Evolutionary conservation across 2,113 vertebrate genomes (phyloP), one percentile per base, ranked within the genome.

Genomic region (Nanorana parkeri): DNA sequence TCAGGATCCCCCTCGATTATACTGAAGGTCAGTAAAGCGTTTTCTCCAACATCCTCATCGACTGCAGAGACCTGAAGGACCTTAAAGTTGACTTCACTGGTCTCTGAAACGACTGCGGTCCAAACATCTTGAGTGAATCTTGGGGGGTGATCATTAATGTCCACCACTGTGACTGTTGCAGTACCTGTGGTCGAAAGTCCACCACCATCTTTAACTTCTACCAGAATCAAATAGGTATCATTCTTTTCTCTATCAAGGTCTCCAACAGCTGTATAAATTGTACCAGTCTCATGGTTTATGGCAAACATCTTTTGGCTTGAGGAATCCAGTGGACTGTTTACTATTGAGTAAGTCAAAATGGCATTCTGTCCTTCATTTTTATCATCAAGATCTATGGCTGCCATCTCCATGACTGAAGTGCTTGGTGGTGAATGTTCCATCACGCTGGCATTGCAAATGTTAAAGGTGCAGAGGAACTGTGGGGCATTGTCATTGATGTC

Each of bases 401-500:
- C 90, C 95, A 96, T 96, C 69, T 95, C 95, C 95, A 97, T 95
- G 24, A 96, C 91, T 0, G 93, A 92, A 0, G 94, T 95, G 65
- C 93, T 93, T 1, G 81, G 85, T 0, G 87, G 88, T 0, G 95
- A 94, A 86, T 96, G 94, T 84, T 97, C 96, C 0, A 93, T 86
- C 17, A 96, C 93, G 0, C 90, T 93, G 1, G 94, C 95, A 0
- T 89, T 94, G 84, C 96, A 97, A 29, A 90, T 87, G 75, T 87
- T 93, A 51, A 93, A 93, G 67, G 93, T 89, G n/a, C 95, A 97
- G 0, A 76, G 82, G 86, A 97, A 96, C 24, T 85, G 4, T 1
- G 95, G 96, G 0, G 93, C 92, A 0, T 95, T 96, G 89, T 97
- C 96, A 16, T 97, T 97, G 83, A 97, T 93, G 85, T 96, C 96